Evolutionary conservation across 1,140 invertebrate genomes (phyloP).

Genomic region (Acromyrmex heyeri): DNA sequence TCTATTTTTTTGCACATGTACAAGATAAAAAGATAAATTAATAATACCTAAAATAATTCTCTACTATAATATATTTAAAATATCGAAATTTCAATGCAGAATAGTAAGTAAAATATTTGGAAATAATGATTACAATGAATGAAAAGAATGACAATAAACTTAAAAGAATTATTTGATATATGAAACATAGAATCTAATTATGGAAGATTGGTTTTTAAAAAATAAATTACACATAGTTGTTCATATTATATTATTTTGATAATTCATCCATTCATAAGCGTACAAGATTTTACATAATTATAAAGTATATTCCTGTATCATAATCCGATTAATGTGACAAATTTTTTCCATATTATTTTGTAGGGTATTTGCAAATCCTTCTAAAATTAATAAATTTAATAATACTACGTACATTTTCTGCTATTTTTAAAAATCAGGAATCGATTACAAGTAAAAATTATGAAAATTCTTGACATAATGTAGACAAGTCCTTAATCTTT

Average conservation of each 20-base stretch:
- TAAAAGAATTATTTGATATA: neutral
- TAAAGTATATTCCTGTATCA: slow-evolving; percentile 55
- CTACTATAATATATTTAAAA: neutral
- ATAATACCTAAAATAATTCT: neutral
- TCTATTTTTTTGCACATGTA: neutral
- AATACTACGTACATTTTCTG: slow-evolving; percentile 14
- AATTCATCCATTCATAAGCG: slow-evolving; percentile 59
- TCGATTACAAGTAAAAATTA: neutral
- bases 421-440: slow-evolving; percentile 4
- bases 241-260: slow-evolving; percentile 52
- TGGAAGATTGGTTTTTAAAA: neutral
- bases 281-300: slow-evolving; percentile 58
- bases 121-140: neutral
- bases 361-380: neutral
- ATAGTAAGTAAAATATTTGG: neutral
- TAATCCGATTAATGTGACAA: slow-evolving; percentile 39
- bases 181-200: slow-evolving; percentile 11
- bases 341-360: slow-evolving; percentile 32
- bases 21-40: neutral
- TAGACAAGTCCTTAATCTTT: neutral
- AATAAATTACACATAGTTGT: slow-evolving; percentile 45
- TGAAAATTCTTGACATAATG: neutral
- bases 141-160: neutral
- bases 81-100: neutral
- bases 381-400: slow-evolving; percentile 24